Percentiles rank a stretch among this genome's conserved stretches.
phyloP scores from a whole-genome alignment of 2,797 vertebrate species.

The Oryzias sinensis region DNA sequence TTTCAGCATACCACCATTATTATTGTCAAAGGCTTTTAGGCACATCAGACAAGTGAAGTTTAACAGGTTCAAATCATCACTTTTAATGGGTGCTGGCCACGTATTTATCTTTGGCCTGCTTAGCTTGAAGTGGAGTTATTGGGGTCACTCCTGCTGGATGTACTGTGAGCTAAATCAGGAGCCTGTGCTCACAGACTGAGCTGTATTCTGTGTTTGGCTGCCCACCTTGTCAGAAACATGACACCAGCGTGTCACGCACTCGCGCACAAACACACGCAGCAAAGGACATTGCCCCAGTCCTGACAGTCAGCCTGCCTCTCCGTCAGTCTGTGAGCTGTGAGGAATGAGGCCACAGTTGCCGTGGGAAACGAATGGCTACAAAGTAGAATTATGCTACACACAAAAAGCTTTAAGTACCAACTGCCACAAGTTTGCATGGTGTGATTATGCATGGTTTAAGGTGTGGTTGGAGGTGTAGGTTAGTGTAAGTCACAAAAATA shows the following conservation, averaged over 20 bases:
- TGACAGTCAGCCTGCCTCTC: constrained; percentile 59
- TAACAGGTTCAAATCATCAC: constrained; percentile 25
- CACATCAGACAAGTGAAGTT: constrained; percentile 27
- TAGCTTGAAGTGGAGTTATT: constrained; percentile 33
- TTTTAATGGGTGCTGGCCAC: constrained; percentile 18
- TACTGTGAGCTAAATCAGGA: constrained; percentile 43
- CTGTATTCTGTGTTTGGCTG: constrained; percentile 44
- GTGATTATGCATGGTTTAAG: constrained; percentile 8
- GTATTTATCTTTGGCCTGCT: constrained; percentile 35
- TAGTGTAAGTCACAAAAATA: constrained; percentile 20
- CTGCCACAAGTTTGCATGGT: constrained; percentile 11
- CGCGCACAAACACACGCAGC: constrained; percentile 12
- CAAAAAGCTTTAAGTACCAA: constrained; percentile 7
- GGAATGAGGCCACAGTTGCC: constrained; percentile 73
- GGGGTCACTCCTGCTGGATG: constrained; percentile 42
- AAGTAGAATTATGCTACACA: constrained; percentile 14
- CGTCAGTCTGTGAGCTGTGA: constrained; percentile 45
- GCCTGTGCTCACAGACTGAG: constrained; percentile 30
- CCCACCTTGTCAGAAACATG: constrained; percentile 60
- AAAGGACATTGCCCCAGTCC: constrained; percentile 35
- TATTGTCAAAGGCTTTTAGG: constrained; percentile 37
- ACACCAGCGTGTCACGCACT: constrained; percentile 40
- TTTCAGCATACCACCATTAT: constrained; percentile 23
- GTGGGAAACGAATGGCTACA: constrained; percentile 38
- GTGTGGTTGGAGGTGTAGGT: constrained; percentile 3